These are phyloP conservation scores for Idaea biselata DNA, from an alignment of 2,888 invertebrate genomes.

Conservation along the genomic window DNA sequence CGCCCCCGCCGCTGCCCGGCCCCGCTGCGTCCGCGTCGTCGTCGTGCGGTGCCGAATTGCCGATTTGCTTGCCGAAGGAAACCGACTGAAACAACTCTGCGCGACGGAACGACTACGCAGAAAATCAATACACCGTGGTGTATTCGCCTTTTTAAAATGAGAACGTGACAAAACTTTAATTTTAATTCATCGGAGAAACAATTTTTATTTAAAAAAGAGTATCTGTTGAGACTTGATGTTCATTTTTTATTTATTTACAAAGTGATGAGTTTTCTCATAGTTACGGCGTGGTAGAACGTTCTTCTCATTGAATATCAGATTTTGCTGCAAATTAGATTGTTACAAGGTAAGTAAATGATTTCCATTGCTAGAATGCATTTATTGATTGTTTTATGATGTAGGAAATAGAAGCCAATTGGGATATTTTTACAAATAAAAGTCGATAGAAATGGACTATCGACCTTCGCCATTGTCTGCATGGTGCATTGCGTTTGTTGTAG, in stretches of 20 bases:
- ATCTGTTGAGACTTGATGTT: constrained; percentile 76
- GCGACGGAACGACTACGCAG: constrained; percentile 45
- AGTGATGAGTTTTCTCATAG: constrained; percentile 79
- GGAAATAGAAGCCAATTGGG: constrained; percentile 7
- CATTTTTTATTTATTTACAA: constrained; percentile 81
- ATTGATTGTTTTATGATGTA: constrained; percentile 14
- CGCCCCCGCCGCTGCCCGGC: not conserved
- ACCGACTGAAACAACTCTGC: constrained; percentile 5
- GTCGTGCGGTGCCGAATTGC: constrained; percentile 2
- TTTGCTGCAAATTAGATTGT: constrained; percentile 69
- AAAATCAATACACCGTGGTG: constrained; percentile 78
- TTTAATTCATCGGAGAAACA: constrained; percentile 70
- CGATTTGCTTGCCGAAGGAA: not conserved
- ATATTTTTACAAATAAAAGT: constrained; percentile 34
- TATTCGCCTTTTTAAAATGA: constrained; percentile 79
- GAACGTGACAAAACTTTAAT: constrained; percentile 78
- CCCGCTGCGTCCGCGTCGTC: too few relatives aligned
- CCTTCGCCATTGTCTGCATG: constrained; percentile 81
- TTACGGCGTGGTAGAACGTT: constrained; percentile 79
- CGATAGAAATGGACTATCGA: constrained; percentile 63
- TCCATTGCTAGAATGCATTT: constrained; percentile 19
- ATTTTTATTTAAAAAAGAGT: constrained; percentile 73
- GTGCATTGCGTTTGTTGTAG: constrained; percentile 76
- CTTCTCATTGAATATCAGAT: constrained; percentile 69
- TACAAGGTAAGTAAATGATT: constrained; percentile 66